Conservation (phyloP, 2,113 vertebrate genomes). For the Philantomba maxwellii region DNA sequence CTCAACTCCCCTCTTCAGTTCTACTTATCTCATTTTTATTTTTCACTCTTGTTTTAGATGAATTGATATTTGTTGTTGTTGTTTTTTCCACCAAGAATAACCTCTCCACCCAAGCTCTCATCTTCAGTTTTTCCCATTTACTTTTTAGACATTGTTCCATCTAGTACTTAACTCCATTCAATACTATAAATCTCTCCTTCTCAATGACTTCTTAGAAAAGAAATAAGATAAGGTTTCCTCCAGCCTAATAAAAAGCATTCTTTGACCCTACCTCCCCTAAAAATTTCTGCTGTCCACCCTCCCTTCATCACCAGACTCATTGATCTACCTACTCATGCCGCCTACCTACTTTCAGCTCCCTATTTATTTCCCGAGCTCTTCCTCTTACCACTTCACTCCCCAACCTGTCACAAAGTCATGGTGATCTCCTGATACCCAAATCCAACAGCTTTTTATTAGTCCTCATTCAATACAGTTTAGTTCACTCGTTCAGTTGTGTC, state of each 20-base stretch:
- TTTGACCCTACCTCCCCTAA: too few relatives aligned
- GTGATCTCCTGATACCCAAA: neutral
- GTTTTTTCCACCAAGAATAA: neutral
- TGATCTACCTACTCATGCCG: fast-evolving
- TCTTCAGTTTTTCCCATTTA: neutral
- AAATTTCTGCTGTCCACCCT: neutral
- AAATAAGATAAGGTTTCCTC: neutral
- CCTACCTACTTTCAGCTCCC: neutral
- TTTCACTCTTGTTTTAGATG: neutral
- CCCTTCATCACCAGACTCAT: neutral
- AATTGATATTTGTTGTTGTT: neutral
- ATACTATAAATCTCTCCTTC: neutral
- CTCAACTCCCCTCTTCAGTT: neutral
- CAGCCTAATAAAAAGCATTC: neutral
- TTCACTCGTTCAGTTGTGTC: neutral
- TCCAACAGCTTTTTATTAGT: neutral
- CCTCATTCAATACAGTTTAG: neutral
- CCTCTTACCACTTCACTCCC: neutral
- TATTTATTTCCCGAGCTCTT: neutral
- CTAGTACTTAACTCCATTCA: neutral
- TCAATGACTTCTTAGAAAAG: neutral
- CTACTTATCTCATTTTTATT: neutral
- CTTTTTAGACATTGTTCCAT: neutral
- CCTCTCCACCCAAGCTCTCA: neutral
- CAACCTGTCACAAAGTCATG: neutral